Conservation (phyloP, 2,797 vertebrate species). For the Miichthys miiuy region DNA sequence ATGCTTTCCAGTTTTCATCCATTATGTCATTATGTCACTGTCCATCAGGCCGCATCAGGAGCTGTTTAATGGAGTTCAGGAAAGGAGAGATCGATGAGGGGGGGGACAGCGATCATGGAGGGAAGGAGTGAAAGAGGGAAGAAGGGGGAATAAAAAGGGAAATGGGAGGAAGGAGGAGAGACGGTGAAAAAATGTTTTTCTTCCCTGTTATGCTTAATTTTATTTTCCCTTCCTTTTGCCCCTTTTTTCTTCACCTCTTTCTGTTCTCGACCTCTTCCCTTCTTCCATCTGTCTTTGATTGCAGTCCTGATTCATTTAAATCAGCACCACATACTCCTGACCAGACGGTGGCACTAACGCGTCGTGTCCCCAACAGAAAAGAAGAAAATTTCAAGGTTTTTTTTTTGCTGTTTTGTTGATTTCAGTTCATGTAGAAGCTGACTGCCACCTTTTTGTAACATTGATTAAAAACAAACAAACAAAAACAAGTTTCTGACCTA, state of each 20-base stretch:
- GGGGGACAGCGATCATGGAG: neutral
- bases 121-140: neutral
- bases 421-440: constrained; percentile 56
- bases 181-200: constrained; percentile 8
- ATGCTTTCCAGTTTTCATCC: neutral
- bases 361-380: constrained; percentile 46
- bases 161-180: neutral
- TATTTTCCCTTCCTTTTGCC: constrained; percentile 28
- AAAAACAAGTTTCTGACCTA: constrained; percentile 18
- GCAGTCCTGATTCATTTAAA: constrained; percentile 66
- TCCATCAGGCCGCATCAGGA: neutral
- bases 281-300: constrained; percentile 62
- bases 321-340: constrained; percentile 47
- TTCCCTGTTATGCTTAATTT: constrained; percentile 31
- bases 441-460: constrained; percentile 42
- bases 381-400: constrained; percentile 53
- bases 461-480: neutral
- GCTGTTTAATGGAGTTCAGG: neutral
- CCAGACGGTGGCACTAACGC: constrained; percentile 60
- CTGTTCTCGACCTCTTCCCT: constrained; percentile 41
- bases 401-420: constrained; percentile 38
- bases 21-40: neutral
- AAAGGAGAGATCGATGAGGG: neutral
- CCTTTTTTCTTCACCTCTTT: constrained; percentile 47
- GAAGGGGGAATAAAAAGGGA: neutral